Percentiles rank a stretch among this genome's conserved stretches.
Conservation (phyloP, 2,888 invertebrate genomes). For the Pasiphila rectangulata region DNA sequence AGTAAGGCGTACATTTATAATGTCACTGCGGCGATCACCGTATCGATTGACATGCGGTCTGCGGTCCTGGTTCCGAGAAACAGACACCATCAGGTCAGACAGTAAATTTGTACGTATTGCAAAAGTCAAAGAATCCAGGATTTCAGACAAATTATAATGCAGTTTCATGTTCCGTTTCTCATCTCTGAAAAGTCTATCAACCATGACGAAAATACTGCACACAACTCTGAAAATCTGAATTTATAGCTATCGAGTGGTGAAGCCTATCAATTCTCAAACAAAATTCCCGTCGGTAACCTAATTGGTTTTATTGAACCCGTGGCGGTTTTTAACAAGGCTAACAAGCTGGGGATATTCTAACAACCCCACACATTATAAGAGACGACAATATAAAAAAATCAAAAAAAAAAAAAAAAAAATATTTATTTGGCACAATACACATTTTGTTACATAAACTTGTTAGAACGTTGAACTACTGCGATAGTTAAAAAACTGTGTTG, state of each 20-base stretch:
- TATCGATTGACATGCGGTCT: slow-evolving; percentile 36
- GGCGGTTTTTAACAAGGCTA: not conserved
- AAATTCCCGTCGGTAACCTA: not conserved
- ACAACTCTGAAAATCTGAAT: not conserved
- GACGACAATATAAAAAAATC: too few relatives aligned
- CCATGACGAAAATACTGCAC: not conserved
- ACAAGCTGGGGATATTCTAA: not conserved
- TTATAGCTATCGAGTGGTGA: not conserved
- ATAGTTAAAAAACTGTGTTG: too few relatives aligned
- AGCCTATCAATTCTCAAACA: not conserved
- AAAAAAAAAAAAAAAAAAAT: not conserved
- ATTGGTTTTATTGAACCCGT: slow-evolving; percentile 4
- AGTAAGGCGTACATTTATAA: slow-evolving; percentile 27
- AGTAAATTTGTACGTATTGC: too few relatives aligned
- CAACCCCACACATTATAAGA: not conserved
- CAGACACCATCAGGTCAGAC: slow-evolving; percentile 15
- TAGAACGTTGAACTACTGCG: too few relatives aligned
- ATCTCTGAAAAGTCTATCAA: not conserved
- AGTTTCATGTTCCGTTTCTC: not conserved
- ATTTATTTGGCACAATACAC: not conserved
- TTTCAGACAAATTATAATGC: too few relatives aligned
- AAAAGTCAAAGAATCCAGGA: too few relatives aligned
- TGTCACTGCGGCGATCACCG: slow-evolving; percentile 28
- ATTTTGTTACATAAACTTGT: too few relatives aligned
- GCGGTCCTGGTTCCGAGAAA: slow-evolving; percentile 27